Conservation (phyloP, 2,797 vertebrate genomes). For the Sebastes baramenuke region DNA sequence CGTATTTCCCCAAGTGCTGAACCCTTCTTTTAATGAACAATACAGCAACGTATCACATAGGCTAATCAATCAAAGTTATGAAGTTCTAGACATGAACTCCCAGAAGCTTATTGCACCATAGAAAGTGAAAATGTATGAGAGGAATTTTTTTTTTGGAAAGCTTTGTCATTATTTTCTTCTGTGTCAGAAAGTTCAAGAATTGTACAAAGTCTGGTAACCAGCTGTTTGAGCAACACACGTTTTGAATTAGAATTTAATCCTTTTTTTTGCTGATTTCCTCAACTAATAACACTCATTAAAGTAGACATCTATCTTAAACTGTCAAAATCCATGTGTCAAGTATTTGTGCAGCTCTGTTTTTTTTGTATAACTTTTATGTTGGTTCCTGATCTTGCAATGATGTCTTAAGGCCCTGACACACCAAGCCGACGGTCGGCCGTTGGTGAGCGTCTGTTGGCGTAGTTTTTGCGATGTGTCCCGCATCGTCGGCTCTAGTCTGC, state of each 20-base stretch:
- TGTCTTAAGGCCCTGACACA: too few relatives aligned
- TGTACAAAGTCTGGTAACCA: neutral
- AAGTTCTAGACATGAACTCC: neutral
- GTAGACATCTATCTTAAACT: neutral
- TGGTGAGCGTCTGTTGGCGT: too few relatives aligned
- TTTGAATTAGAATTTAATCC: conserved; percentile 3
- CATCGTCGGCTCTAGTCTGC: too few relatives aligned
- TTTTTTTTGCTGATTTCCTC: neutral
- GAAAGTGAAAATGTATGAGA: neutral
- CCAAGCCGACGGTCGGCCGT: too few relatives aligned
- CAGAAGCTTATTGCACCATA: neutral
- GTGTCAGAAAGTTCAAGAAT: neutral
- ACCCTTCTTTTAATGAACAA: neutral
- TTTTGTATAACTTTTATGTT: neutral
- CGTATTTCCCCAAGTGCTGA: neutral
- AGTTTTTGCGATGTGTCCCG: too few relatives aligned
- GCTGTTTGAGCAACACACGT: conserved; percentile 20
- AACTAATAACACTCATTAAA: neutral
- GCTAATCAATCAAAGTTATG: neutral
- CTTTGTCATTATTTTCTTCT: neutral
- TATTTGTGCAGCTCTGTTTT: neutral
- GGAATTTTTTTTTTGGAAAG: neutral
- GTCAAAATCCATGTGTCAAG: neutral
- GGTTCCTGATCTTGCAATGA: too few relatives aligned
- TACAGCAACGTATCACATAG: neutral